These are phyloP conservation scores for Actinernus sp. DNA, from an alignment of 92 coral and sea anemone species.

Conservation along the genomic window DNA sequence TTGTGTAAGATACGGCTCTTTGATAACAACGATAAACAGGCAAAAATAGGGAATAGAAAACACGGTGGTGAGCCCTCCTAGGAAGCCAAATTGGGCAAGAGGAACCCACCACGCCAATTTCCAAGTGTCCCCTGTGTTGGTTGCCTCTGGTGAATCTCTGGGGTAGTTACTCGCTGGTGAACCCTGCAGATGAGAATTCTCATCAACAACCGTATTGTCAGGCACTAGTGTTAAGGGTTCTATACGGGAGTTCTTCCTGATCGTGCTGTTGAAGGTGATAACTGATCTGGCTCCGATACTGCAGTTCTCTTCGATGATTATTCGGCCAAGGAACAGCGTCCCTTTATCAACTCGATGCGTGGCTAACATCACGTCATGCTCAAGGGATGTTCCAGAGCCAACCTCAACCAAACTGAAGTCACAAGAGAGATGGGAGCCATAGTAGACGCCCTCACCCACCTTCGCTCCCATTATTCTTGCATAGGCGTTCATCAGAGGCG, in stretches of 20 bases:
- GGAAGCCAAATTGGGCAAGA: not conserved
- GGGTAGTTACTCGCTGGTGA: not conserved
- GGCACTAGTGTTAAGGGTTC: slow-evolving; percentile 15
- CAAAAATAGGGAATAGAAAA: slow-evolving; percentile 1
- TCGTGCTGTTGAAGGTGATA: slow-evolving; percentile 1
- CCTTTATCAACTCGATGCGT: slow-evolving; percentile 12
- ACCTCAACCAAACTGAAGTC: slow-evolving; percentile 5
- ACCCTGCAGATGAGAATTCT: slow-evolving; percentile 8
- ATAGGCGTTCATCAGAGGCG: slow-evolving; percentile 2
- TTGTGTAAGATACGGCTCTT: not conserved
- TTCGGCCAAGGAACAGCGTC: slow-evolving; percentile 11
- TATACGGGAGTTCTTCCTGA: slow-evolving; percentile 1
- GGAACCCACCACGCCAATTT: slow-evolving; percentile 10
- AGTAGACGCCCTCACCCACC: slow-evolving; percentile 11
- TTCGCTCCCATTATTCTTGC: slow-evolving; percentile 9
- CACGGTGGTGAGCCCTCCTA: not conserved
- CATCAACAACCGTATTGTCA: slow-evolving; percentile 6
- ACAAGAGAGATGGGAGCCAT: not conserved
- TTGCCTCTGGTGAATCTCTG: not conserved
- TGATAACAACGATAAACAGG: not conserved
- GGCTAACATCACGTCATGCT: slow-evolving; percentile 1
- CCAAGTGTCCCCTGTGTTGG: not conserved
- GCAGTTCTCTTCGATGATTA: slow-evolving; percentile 10
- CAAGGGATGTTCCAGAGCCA: not conserved
- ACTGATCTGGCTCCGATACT: slow-evolving; percentile 8